phyloP scores from a whole-genome alignment of 2,888 invertebrate genomes.

The Drosophila silvestris region DNA sequence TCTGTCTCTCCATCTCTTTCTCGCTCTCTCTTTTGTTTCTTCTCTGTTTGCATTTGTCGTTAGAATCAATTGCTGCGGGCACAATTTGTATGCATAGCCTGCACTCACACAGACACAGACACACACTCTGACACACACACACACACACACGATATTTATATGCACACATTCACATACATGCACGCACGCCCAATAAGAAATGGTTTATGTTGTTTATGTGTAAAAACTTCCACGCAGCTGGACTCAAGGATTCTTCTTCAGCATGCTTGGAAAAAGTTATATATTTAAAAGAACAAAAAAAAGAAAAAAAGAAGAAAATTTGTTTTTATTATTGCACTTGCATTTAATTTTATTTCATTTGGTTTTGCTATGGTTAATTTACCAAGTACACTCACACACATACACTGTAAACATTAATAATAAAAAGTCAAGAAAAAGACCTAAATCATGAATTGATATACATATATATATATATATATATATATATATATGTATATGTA shows the following conservation, averaged over 20 bases:
- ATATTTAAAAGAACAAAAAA: background rate
- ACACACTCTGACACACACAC: constrained; percentile 1
- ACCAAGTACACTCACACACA: constrained; percentile 16
- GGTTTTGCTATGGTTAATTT: constrained; percentile 30
- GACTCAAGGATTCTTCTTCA: constrained; percentile 8
- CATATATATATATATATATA: constrained; percentile 18
- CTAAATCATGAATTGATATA: constrained; percentile 16
- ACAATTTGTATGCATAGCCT: constrained; percentile 15
- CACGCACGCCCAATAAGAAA: constrained; percentile 20
- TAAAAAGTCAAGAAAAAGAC: constrained; percentile 13
- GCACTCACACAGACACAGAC: constrained; percentile 7
- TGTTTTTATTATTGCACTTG: constrained; percentile 51
- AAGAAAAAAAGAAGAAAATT: background rate
- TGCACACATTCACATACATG: constrained; percentile 34
- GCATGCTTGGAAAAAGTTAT: constrained; percentile 2
- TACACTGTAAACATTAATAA: constrained; percentile 34
- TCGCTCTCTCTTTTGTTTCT: constrained; percentile 8
- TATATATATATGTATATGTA: constrained; percentile 30
- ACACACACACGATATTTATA: constrained; percentile 38
- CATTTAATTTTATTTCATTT: constrained; percentile 44
- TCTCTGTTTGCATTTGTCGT: constrained; percentile 25
- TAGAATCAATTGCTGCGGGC: constrained; percentile 22
- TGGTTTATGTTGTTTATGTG: constrained; percentile 24
- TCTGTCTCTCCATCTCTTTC: constrained; percentile 20
- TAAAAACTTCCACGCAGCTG: constrained; percentile 12